Conservation (phyloP, 1,140 invertebrate genomes). For the Drosophila lini region DNA sequence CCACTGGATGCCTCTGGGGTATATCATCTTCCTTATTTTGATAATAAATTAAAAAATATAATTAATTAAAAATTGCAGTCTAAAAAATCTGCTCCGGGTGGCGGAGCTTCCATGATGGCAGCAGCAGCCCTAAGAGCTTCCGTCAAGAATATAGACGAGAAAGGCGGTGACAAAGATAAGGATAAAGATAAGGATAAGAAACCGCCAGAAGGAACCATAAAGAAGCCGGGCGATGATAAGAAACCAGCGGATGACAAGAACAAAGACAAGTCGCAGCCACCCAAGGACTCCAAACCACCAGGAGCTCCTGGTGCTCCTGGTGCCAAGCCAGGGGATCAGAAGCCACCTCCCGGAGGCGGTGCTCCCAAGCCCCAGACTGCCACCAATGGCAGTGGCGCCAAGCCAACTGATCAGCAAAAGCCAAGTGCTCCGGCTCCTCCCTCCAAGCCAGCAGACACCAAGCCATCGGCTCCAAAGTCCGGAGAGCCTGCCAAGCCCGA, state of each 20-base stretch:
- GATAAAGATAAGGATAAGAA: conserved; percentile 54
- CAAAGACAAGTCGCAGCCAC: conserved; percentile 20
- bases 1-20: conserved; percentile 48
- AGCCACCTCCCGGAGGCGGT: conserved; percentile 37
- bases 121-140: conserved; percentile 63
- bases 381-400: conserved; percentile 24
- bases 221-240: conserved; percentile 44
- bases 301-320: conserved; percentile 4
- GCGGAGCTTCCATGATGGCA: conserved; percentile 50
- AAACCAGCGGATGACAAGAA: conserved; percentile 41
- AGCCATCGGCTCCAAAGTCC: conserved; percentile 70
- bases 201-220: conserved; percentile 29
- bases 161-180: conserved; percentile 12
- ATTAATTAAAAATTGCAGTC: conserved; percentile 35
- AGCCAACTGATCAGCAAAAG: conserved; percentile 54
- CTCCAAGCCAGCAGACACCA: conserved; percentile 64
- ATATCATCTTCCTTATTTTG: not conserved
- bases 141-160: conserved; percentile 69
- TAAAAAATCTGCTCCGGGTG: conserved; percentile 26
- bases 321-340: conserved; percentile 53
- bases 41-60: no score
- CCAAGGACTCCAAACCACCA: conserved; percentile 36
- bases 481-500: conserved; percentile 69
- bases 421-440: conserved; percentile 77
- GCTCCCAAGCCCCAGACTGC: conserved; percentile 53